These are phyloP conservation scores for Drosophila azteca DNA, from an alignment of 1,140 invertebrate genomes.

Conservation along the genomic window DNA sequence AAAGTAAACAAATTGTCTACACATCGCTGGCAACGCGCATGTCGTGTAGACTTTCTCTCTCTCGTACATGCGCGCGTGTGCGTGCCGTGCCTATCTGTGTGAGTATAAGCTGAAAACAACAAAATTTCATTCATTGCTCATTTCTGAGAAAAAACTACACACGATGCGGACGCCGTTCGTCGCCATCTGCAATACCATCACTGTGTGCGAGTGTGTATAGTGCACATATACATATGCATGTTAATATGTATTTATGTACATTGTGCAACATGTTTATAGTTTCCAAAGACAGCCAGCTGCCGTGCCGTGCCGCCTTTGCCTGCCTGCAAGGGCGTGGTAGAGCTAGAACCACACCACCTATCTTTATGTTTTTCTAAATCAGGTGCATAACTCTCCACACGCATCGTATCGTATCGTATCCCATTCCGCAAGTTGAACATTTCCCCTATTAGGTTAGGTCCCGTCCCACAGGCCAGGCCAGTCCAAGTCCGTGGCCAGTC, in stretches of 20 bases:
- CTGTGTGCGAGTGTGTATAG: background rate
- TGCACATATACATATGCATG: too few relatives aligned
- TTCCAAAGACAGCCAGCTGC: constrained; percentile 5
- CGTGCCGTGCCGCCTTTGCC: constrained; percentile 21
- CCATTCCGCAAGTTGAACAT: too few relatives aligned
- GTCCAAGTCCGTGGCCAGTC: constrained; percentile 16
- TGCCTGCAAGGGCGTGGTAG: constrained; percentile 17
- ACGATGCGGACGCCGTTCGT: constrained; percentile 32
- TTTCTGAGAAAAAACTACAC: constrained; percentile 73
- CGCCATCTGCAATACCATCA: constrained; percentile 60
- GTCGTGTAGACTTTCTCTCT: constrained; percentile 76
- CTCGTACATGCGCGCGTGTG: constrained; percentile 41
- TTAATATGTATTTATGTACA: background rate
- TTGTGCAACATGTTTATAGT: constrained; percentile 15
- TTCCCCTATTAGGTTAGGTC: background rate
- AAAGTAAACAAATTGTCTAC: constrained; percentile 54
- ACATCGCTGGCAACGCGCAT: constrained; percentile 38
- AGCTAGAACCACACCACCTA: too few relatives aligned
- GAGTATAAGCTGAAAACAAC: constrained; percentile 56
- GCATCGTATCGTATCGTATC: background rate
- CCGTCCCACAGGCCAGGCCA: background rate
- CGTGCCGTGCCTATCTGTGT: constrained; percentile 23
- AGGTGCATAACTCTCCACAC: constrained; percentile 57
- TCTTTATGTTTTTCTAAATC: constrained; percentile 15
- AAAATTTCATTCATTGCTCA: constrained; percentile 76